These are phyloP conservation scores for Pungitius pungitius DNA, from an alignment of 2,113 vertebrate species.

Conservation along the genomic window DNA sequence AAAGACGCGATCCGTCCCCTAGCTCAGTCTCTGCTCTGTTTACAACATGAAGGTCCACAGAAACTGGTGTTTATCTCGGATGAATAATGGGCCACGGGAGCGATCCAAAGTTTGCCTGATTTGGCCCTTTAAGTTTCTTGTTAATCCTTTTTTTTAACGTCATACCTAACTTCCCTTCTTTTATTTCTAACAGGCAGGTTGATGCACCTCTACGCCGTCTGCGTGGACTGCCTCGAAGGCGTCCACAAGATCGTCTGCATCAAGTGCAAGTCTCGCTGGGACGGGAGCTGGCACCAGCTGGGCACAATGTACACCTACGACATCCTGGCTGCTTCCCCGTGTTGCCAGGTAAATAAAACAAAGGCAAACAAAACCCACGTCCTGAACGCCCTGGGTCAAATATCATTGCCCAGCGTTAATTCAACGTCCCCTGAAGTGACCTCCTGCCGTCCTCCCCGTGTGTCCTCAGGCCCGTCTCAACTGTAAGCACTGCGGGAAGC, in stretches of 20 bases:
- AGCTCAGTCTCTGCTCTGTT: not conserved
- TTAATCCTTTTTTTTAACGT: not conserved
- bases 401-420: not conserved
- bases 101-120: not conserved
- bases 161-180: not conserved
- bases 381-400: not conserved
- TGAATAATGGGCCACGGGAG: not conserved
- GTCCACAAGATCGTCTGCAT: slow-evolving; percentile 99
- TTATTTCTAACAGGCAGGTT: slow-evolving; percentile 87
- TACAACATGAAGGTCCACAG: not conserved
- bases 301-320: slow-evolving; percentile 99
- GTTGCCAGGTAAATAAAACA: slow-evolving; percentile 99
- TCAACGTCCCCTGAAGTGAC: not conserved
- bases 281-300: slow-evolving; percentile 99
- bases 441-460: not conserved
- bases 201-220: slow-evolving; percentile 98
- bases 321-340: slow-evolving; percentile 96
- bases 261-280: slow-evolving; percentile 99
- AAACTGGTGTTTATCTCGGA: not conserved
- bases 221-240: slow-evolving; percentile 98
- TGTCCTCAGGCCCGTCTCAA: slow-evolving; percentile 92
- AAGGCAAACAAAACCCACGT: too few relatives aligned
- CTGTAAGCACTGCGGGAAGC: slow-evolving; percentile 99
- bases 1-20: not conserved
- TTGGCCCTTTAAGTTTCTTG: not conserved